Percentiles rank a stretch among this genome's conserved stretches.
Evolutionary conservation across 2,888 invertebrate species (phyloP).

Genomic region (Agrotis segetum): DNA sequence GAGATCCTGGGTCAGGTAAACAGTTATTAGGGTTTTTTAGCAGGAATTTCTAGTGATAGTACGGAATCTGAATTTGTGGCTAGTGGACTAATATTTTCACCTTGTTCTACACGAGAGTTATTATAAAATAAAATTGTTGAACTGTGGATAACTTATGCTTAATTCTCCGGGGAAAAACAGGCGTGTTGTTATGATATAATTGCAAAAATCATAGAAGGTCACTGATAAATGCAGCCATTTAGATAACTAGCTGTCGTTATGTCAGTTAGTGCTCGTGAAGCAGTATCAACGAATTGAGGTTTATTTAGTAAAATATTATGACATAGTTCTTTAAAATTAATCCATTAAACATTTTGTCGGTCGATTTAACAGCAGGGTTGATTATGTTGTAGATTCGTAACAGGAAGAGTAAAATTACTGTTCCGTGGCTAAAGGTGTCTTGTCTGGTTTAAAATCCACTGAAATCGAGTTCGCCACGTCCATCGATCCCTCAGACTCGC

Average conservation of each 20-base stretch:
- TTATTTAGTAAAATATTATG: slow-evolving; percentile 13
- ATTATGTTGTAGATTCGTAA: not conserved
- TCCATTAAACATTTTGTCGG: not conserved
- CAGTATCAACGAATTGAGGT: slow-evolving; percentile 26
- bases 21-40: not conserved
- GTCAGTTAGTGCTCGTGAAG: slow-evolving; percentile 2
- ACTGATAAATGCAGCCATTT: slow-evolving; percentile 43
- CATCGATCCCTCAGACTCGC: not conserved
- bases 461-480: not conserved
- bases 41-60: not conserved
- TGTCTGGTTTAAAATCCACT: not conserved
- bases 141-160: not conserved
- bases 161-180: slow-evolving; percentile 1
- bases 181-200: not conserved
- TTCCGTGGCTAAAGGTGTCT: too few species aligned
- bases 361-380: not conserved
- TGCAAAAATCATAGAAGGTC: slow-evolving; percentile 43
- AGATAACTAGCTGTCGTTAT: slow-evolving; percentile 44
- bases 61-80: not conserved
- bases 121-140: not conserved
- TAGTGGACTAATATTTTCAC: not conserved
- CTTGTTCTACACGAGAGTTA: not conserved
- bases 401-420: too few species aligned
- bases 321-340: not conserved
- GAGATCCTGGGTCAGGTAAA: not conserved